Base-by-base conservation (phyloP, 2,797 vertebrate species). In the Pagetopsis macropterus region DNA sequence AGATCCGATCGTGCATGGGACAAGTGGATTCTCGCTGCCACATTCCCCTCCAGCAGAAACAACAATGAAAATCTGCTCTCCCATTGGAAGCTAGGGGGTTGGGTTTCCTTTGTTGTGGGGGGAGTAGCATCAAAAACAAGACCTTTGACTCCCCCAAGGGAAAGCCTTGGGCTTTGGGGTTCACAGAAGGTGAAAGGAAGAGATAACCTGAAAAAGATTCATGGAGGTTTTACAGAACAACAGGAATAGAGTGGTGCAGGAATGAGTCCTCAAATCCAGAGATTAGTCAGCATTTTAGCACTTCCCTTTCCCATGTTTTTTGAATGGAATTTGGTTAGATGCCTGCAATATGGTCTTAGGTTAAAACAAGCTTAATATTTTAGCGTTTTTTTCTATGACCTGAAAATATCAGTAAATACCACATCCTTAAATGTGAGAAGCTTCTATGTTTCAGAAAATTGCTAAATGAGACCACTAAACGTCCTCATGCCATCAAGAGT, bases 41-140 rank as follows among this genome's bases (percentile, higher is more conserved):
- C 51, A 56, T 78, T 67, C 80, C 27, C 27, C 27, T 27, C 27
- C 27, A 27, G 27, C 27, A 27, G 4, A 27, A 27, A 27, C 64
- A 74, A 79, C 78, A 79, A 79, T 87, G 76, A 59, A 52, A 56
- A 48, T 21, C 70, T 65, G 57, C 76, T 78, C 74, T 13, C 62
- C 71, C 17, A 3, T 37, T 58, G 31, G 50, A 6, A 48, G 76
- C 46, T 56, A 19, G 79, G 72, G 78, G 79, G 78, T 68, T 63
- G 85, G 82, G 65, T 64, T 80, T 67, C 49, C 79, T 89, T 89
- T 89, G 80, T 90, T 86, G 79, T 79, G 71, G 64, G 54, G 54
- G 72, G 70, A 67, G 66, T 50, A 62, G 65, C 76, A 69, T 84
- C 71, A 65, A 60, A 82, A 68, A 52, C 59, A 16, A 4, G 75